Conservation (phyloP, 2,797 vertebrate genomes). For the Mallotus villosus region DNA sequence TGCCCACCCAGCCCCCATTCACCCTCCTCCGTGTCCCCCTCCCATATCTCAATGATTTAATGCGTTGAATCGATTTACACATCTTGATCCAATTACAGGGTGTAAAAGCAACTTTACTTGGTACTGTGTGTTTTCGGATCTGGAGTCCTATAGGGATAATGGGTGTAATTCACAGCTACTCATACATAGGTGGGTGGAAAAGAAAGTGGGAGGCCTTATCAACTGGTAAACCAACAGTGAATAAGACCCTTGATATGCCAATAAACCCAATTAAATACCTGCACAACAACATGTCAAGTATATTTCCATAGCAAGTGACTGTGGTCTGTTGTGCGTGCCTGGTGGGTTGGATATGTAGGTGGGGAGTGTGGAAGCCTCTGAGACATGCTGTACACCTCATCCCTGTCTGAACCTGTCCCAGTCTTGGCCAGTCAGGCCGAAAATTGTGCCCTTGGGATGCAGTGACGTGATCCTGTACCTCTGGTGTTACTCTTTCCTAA, state of each 20-base stretch:
- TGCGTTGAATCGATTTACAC: background rate
- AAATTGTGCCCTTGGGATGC: slow-evolving; percentile 45
- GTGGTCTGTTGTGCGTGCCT: slow-evolving; percentile 4
- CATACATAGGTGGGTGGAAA: background rate
- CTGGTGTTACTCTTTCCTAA: slow-evolving; percentile 10
- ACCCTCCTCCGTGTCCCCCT: background rate
- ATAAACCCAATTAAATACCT: no score
- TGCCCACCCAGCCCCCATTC: slow-evolving; percentile 25
- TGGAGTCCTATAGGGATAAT: slow-evolving; percentile 7
- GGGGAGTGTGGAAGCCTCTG: slow-evolving; percentile 40
- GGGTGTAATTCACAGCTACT: slow-evolving; percentile 13
- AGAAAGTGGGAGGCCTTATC: no score
- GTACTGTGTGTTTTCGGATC: slow-evolving; percentile 38
- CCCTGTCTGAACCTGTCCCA: slow-evolving; percentile 47
- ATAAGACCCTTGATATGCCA: no score
- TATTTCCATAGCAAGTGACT: background rate
- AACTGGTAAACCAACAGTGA: no score
- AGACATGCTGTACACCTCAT: slow-evolving; percentile 9
- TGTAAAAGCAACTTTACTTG: slow-evolving; percentile 11
- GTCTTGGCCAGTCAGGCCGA: slow-evolving; percentile 45
- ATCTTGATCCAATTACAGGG: slow-evolving; percentile 33
- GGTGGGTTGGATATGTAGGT: slow-evolving; percentile 27
- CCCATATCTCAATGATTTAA: background rate
- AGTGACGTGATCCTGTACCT: slow-evolving; percentile 34
- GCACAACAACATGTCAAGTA: background rate